Evolutionary conservation across 1,140 invertebrate species (phyloP), one percentile per base, ranked within the genome.

Genomic region (Calycopis cecrops): DNA sequence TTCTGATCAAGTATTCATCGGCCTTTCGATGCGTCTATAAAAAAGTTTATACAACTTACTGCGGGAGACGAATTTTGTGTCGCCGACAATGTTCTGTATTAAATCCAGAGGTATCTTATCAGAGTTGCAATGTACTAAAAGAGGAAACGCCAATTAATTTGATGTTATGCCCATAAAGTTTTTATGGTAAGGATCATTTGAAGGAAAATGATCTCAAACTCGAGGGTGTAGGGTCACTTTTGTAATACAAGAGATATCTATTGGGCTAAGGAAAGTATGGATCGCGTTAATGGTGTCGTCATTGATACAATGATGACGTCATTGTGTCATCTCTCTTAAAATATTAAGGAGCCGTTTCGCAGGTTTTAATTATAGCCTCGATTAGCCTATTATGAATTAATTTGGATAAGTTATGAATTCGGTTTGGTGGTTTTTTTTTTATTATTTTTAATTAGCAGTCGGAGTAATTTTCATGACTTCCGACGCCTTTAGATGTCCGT

Each of bases 41-140:
- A 44, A 44, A 44, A 44, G 16, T 44, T 44, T 44, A 44, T 44
- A 9, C 9, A 17, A 44, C 40, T 44, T 9, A 44, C 40, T 16
- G 14, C 1, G 40, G 40, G 40, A 44, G 40, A 44, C 16, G 16
- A 44, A 44, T 44, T 44, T 44, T 16, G 40, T 9, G 40, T 16
- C 17, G 14, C 40, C 14, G 9, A 44, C 9, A 17, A 44, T 16
- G 14, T 44, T 17, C 9, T 14, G 14, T 16, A 44, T 44, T 44
- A 44, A 44, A 44, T 17, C 40, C 40, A 4, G 14, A 3, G 40
- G 40, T 17, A 9, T 44, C 40, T 44, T 44, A 44, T 44, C 40
- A 44, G 40, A 44, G 40, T 16, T 44, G 12, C 40, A 16, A 44
- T 44, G 40, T 44, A 44, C 40, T 44, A 44, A 44, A 44, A 44